Conservation (phyloP, 2,888 invertebrate genomes). For the Agrotis puta region DNA sequence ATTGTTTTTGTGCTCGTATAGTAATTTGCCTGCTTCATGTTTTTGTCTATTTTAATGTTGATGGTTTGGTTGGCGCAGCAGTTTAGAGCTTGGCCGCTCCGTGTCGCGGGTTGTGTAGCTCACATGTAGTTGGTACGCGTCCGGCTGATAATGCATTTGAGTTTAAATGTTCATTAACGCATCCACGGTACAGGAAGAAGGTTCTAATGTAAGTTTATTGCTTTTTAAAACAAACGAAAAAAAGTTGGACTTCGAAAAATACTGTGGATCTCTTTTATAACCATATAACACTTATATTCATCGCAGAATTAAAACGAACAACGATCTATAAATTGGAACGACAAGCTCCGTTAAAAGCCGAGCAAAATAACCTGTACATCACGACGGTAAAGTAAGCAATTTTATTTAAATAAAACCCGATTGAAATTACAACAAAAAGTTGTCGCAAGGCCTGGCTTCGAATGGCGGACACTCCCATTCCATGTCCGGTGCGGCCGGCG, state of each 20-base stretch:
- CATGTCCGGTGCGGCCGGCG: constrained; percentile 84
- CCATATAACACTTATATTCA: not conserved
- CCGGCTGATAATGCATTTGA: no score
- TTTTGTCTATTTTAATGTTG: not conserved
- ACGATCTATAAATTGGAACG: constrained; percentile 43
- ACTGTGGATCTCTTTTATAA: not conserved
- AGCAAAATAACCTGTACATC: constrained; percentile 58
- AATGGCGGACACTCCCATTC: constrained; percentile 86
- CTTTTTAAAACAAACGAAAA: no score
- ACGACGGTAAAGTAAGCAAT: constrained; percentile 65
- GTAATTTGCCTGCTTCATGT: not conserved
- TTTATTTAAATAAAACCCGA: constrained; percentile 73
- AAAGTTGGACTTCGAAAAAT: not conserved
- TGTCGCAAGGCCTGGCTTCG: constrained; percentile 67
- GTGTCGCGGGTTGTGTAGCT: no score
- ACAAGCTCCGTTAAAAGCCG: constrained; percentile 48
- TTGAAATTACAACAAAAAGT: constrained; percentile 71
- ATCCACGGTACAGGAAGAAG: no score
- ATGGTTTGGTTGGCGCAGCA: no score
- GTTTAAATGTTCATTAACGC: no score
- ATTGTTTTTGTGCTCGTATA: constrained; percentile 22
- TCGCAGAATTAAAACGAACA: constrained; percentile 39
- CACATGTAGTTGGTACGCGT: no score
- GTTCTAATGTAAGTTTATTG: no score
- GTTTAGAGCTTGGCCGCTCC: no score